Evolutionary conservation across 2,113 vertebrate genomes (phyloP).

Genomic region (Camelus bactrianus): DNA sequence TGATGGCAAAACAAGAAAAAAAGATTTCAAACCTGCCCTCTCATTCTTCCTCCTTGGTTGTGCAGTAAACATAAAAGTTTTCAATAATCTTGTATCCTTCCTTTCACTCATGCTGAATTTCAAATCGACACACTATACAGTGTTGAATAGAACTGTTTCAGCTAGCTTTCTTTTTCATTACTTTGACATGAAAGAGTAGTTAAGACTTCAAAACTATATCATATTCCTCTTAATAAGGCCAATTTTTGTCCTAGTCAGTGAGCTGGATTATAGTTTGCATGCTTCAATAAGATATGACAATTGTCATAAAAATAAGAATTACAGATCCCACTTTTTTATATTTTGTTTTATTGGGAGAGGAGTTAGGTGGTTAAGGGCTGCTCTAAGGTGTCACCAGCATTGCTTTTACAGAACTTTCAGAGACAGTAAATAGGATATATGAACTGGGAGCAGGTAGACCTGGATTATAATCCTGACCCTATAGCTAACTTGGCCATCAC

Average conservation of each 20-base stretch:
- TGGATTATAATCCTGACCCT: conserved; percentile 20
- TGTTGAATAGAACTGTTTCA: neutral
- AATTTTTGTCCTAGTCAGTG: neutral
- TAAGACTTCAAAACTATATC: neutral
- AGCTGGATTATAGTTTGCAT: conserved; percentile 9
- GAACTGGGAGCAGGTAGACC: neutral
- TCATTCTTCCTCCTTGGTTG: neutral
- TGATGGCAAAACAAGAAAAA: neutral
- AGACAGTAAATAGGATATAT: neutral
- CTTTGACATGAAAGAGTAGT: neutral
- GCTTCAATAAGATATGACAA: neutral
- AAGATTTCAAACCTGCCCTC: neutral
- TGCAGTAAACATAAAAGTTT: neutral
- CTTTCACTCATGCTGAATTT: neutral
- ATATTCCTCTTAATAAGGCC: neutral
- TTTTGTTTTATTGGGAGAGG: neutral
- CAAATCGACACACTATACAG: neutral
- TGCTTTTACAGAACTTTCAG: neutral
- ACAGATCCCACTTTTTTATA: neutral
- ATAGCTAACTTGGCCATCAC: neutral
- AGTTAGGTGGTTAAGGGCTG: neutral
- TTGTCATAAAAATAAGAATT: neutral
- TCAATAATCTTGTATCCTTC: neutral
- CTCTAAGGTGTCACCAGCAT: neutral
- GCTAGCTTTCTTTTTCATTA: conserved; percentile 34